Evolutionary conservation across 2,113 vertebrate genomes (phyloP).

Genomic region (Atherinomorus stipes): DNA sequence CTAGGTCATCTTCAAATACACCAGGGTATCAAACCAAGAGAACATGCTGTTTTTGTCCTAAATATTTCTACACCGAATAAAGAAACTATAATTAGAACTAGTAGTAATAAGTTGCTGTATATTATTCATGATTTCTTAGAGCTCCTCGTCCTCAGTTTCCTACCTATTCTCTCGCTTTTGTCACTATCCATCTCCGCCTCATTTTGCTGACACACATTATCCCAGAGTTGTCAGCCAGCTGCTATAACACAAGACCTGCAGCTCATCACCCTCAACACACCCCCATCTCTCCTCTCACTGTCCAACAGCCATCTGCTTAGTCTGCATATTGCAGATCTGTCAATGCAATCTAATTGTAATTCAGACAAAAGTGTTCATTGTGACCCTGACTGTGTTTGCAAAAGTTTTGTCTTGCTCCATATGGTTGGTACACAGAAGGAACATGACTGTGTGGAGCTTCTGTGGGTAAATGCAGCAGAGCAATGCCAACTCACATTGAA

Average conservation of each 20-base stretch:
- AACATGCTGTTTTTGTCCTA: background rate
- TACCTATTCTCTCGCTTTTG: background rate
- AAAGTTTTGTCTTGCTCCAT: conserved; percentile 53
- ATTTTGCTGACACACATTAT: conserved; percentile 47
- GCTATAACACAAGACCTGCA: conserved; percentile 53
- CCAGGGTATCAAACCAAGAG: background rate
- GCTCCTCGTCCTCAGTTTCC: conserved; percentile 4
- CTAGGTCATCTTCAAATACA: no score
- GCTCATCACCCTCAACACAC: conserved; percentile 11
- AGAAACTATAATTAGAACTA: background rate
- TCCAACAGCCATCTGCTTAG: conserved; percentile 71
- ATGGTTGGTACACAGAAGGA: conserved; percentile 15
- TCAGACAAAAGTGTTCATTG: conserved; percentile 54
- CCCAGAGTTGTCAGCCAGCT: conserved; percentile 56
- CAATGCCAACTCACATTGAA: conserved; percentile 26
- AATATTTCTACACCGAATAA: background rate
- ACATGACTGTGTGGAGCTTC: conserved; percentile 8
- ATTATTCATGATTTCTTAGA: background rate
- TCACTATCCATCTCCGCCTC: conserved; percentile 1
- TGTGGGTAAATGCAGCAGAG: conserved; percentile 23
- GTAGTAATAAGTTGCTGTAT: conserved; percentile 4
- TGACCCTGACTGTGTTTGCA: conserved; percentile 63
- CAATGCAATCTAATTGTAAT: conserved; percentile 68
- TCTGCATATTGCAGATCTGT: conserved; percentile 71
- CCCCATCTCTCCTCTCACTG: conserved; percentile 39